Percentiles rank a stretch among this genome's conserved stretches.
These are phyloP conservation scores for Nymphalis urticae DNA, from an alignment of 2,888 invertebrate species.

Conservation along the genomic window DNA sequence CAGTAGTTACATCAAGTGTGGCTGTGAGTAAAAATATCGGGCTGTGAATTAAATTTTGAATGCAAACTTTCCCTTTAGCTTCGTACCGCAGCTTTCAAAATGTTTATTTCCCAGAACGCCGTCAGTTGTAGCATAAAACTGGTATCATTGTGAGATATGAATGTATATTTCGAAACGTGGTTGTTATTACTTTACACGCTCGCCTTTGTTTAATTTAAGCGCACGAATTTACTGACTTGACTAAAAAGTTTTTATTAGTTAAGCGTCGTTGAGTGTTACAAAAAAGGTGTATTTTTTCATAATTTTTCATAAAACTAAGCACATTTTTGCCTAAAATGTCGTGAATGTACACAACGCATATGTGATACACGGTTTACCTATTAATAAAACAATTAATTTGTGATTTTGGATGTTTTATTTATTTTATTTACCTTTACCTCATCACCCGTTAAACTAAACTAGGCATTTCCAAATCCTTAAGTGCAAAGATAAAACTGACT, in stretches of 20 bases:
- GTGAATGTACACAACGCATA: slow-evolving; percentile 77
- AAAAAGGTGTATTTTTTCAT: slow-evolving; percentile 65
- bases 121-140: slow-evolving; percentile 27
- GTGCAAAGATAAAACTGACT: too few relatives aligned
- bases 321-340: slow-evolving; percentile 77
- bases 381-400: slow-evolving; percentile 73
- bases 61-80: slow-evolving; percentile 18
- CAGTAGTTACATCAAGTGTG: slow-evolving; percentile 2
- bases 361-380: slow-evolving; percentile 79
- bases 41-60: slow-evolving; percentile 23
- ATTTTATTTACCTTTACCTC: slow-evolving; percentile 45
- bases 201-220: slow-evolving; percentile 68
- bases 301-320: slow-evolving; percentile 64
- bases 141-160: slow-evolving; percentile 12
- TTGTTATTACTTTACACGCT: slow-evolving; percentile 48
- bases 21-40: slow-evolving; percentile 22
- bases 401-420: slow-evolving; percentile 50
- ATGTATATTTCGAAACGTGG: slow-evolving; percentile 22
- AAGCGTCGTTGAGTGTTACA: slow-evolving; percentile 57
- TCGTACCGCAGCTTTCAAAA: slow-evolving; percentile 6
- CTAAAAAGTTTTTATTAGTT: slow-evolving; percentile 55
- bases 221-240: slow-evolving; percentile 75
- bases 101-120: not conserved
- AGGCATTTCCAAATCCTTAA: too few relatives aligned
- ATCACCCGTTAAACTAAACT: not conserved